phyloP scores from a whole-genome alignment of 2,113 vertebrate species.

The Ctenodactylus gundi region DNA sequence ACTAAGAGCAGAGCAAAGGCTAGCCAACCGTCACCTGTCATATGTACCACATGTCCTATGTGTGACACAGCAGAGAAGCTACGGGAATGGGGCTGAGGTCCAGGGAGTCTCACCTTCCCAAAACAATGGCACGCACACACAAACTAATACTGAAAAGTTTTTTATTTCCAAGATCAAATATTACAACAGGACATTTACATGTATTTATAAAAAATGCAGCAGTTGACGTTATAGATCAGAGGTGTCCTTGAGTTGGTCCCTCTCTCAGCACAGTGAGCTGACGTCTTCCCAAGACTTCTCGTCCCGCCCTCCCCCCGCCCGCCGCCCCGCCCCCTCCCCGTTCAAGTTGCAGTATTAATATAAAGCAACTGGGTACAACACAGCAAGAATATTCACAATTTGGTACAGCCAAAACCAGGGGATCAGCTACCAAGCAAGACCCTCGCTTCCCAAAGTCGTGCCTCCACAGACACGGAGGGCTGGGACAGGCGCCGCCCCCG shows the following conservation, averaged over 20 bases:
- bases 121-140: slow-evolving; percentile 44
- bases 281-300: slow-evolving; percentile 75
- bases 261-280: slow-evolving; percentile 86
- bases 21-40: not conserved
- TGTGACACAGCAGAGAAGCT: not conserved
- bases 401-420: slow-evolving; percentile 75
- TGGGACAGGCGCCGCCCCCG: too few species aligned
- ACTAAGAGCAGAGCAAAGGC: not conserved
- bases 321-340: not conserved
- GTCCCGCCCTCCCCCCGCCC: slow-evolving; percentile 69
- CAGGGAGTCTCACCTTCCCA: slow-evolving; percentile 7
- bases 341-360: slow-evolving; percentile 74
- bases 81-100: not conserved
- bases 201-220: slow-evolving; percentile 91
- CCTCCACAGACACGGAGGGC: too few species aligned
- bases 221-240: slow-evolving; percentile 88
- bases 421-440: slow-evolving; percentile 52
- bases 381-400: slow-evolving; percentile 72
- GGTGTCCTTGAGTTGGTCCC: slow-evolving; percentile 89
- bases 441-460: too few species aligned
- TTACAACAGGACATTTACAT: slow-evolving; percentile 91
- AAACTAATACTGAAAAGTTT: slow-evolving; percentile 84
- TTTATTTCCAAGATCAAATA: slow-evolving; percentile 91
- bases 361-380: slow-evolving; percentile 78
- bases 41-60: not conserved